Evolutionary conservation across 2,113 vertebrate genomes (phyloP), one percentile per base, ranked within the genome.

Genomic region (Sander lucioperca): DNA sequence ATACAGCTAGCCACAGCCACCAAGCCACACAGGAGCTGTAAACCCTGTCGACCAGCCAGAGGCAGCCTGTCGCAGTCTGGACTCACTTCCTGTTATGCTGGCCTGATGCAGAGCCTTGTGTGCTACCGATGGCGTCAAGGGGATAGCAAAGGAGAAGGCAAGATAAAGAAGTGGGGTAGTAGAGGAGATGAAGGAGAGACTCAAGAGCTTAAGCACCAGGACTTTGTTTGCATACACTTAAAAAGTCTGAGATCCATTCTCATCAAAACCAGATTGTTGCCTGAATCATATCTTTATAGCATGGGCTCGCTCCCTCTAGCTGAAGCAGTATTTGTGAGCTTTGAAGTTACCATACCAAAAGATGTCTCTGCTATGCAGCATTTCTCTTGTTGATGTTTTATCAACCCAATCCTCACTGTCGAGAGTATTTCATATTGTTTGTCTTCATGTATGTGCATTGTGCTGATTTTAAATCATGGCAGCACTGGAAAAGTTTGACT

Each of bases 321-420:
- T 6, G 36, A 51, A 75, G 27, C 57, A 21, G 59, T 11, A 14
- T 78, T 65, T 73, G 5, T 57, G 16, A 81, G 45, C 65, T 81
- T 83, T 65, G 7, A 54, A 80, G 62, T 61, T 30, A 48, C 69
- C 15, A 7, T 0, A 14, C 6, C 15, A 65, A 74, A 83, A 83
- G 62, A 74, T 43, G 39, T 74, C 66, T 83, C 71, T 16, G 61
- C 69, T 65, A 1, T 84, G 84, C 88, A 64, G 57, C 75, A 45
- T 77, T 79, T 72, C 23, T 36, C 68, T 76, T 85, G 61, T 81
- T 39, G 81, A 72, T 81, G 70, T 85, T 85, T 86, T 78, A 88
- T 84, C 66, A 74, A 57, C 54, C n/a, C 63, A 10, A 15, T 77
- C 47, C 63, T 79, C n/a, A 48, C 67, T 23, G 9, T 16, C 0